These are phyloP conservation scores for Verasper variegatus DNA, from an alignment of 2,113 vertebrate genomes.

Conservation along the genomic window DNA sequence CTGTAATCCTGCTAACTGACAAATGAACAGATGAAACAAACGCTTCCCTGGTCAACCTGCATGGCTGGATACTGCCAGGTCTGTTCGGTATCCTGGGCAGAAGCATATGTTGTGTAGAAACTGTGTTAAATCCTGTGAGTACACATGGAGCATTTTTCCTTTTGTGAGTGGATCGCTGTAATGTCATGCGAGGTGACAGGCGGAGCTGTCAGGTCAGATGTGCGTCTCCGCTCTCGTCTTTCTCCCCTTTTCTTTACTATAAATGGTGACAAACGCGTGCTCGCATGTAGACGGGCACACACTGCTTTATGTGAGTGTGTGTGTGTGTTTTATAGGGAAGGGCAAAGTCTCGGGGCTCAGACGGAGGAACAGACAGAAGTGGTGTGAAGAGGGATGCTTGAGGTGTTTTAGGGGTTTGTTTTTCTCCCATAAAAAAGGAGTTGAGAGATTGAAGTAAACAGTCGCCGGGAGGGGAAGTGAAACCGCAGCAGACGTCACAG, in stretches of 20 bases:
- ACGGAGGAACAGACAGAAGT: constrained; percentile 13
- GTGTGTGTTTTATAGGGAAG: neutral
- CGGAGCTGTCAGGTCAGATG: constrained; percentile 62
- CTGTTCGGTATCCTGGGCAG: neutral
- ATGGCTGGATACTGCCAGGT: too few species aligned
- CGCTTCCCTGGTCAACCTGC: too few species aligned
- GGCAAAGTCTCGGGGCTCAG: constrained; percentile 24
- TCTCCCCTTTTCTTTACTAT: constrained; percentile 23
- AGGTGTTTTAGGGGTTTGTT: constrained; percentile 47
- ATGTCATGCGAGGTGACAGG: constrained; percentile 62
- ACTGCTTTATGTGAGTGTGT: constrained; percentile 10
- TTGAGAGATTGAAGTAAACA: constrained; percentile 49
- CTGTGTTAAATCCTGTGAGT: neutral
- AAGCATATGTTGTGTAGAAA: neutral
- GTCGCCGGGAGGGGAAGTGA: constrained; percentile 10
- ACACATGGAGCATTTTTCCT: constrained; percentile 5
- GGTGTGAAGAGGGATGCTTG: constrained; percentile 34
- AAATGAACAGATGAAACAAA: too few species aligned
- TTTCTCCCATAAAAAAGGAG: constrained; percentile 35
- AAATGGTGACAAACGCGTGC: constrained; percentile 6
- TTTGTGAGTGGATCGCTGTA: constrained; percentile 38
- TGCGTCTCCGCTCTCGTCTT: constrained; percentile 19
- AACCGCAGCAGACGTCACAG: constrained; percentile 21
- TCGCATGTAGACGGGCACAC: constrained; percentile 12
- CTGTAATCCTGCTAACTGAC: too few species aligned